Evolutionary conservation across 2,888 invertebrate genomes (phyloP).

Genomic region (Agriopis aurantiaria): DNA sequence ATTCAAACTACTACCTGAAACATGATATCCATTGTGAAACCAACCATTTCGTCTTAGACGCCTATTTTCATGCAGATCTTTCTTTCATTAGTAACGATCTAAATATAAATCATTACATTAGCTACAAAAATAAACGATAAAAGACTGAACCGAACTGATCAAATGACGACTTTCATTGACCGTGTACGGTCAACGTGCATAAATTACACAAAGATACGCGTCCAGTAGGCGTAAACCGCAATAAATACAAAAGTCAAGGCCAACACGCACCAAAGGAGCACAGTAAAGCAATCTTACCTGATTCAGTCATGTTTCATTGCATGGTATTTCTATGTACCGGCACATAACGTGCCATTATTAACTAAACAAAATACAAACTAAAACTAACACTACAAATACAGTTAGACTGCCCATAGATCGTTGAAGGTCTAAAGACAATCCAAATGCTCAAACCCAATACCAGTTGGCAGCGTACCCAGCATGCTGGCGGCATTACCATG

Average conservation of each 20-base stretch:
- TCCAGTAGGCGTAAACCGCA: slow-evolving; percentile 18
- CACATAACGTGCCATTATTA: too few relatives aligned
- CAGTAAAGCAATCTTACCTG: slow-evolving; percentile 12
- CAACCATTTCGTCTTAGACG: neutral
- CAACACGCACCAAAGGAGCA: slow-evolving; percentile 12
- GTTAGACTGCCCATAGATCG: too few relatives aligned
- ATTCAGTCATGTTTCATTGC: slow-evolving; percentile 10
- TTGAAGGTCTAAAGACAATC: too few relatives aligned
- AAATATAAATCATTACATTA: slow-evolving; percentile 46
- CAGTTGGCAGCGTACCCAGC: too few relatives aligned
- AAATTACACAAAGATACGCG: slow-evolving; percentile 26
- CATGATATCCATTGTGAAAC: too few relatives aligned
- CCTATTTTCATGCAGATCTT: neutral
- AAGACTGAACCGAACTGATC: slow-evolving; percentile 5
- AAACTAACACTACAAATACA: too few relatives aligned
- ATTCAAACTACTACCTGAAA: neutral
- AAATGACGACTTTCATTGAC: slow-evolving; percentile 21
- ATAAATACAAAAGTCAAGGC: slow-evolving; percentile 33
- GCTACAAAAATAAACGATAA: slow-evolving; percentile 13
- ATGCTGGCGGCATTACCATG: too few relatives aligned
- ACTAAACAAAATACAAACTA: too few relatives aligned
- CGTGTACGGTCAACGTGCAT: slow-evolving; percentile 23
- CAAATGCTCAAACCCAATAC: too few relatives aligned
- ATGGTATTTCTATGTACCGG: neutral
- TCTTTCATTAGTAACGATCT: slow-evolving; percentile 9